These are phyloP conservation scores for Graphium colonna DNA, from an alignment of 2,888 invertebrate genomes.

Conservation along the genomic window DNA sequence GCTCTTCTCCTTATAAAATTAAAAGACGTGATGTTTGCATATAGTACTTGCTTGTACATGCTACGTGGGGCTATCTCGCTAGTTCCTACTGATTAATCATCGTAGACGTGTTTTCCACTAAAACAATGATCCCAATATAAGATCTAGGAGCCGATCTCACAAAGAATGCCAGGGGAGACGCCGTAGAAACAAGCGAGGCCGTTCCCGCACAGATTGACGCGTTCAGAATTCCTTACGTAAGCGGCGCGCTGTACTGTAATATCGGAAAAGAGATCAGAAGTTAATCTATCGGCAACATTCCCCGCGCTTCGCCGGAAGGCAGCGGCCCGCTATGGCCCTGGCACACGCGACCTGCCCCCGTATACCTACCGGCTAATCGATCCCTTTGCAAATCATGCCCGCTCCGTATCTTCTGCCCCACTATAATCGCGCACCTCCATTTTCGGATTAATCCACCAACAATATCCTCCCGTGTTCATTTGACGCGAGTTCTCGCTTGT, in stretches of 20 bases:
- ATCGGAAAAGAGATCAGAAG: slow-evolving; percentile 80
- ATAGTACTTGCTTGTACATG: no score
- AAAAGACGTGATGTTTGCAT: no score
- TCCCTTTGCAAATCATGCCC: slow-evolving; percentile 52
- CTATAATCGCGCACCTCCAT: slow-evolving; percentile 25
- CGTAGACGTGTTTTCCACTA: no score
- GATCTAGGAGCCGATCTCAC: no score
- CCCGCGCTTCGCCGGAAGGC: slow-evolving; percentile 78
- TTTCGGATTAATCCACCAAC: slow-evolving; percentile 25
- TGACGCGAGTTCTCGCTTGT: slow-evolving; percentile 3
- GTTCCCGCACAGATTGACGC: slow-evolving; percentile 73
- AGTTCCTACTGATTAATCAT: no score
- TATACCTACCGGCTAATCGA: slow-evolving; percentile 57
- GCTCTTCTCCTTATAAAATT: no score
- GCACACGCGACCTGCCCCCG: slow-evolving; percentile 58
- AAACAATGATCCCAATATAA: no score
- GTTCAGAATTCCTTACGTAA: slow-evolving; percentile 77
- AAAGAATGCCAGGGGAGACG: no score
- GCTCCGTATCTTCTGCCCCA: slow-evolving; percentile 16
- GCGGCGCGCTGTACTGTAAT: slow-evolving; percentile 72
- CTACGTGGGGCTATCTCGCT: no score
- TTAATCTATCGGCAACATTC: slow-evolving; percentile 80
- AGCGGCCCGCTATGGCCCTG: slow-evolving; percentile 50
- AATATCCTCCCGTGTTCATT: slow-evolving; percentile 7
- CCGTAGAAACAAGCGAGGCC: no score